These are phyloP conservation scores for Drosophila macrothrix DNA, from an alignment of 2,888 invertebrate species.

Conservation along the genomic window DNA sequence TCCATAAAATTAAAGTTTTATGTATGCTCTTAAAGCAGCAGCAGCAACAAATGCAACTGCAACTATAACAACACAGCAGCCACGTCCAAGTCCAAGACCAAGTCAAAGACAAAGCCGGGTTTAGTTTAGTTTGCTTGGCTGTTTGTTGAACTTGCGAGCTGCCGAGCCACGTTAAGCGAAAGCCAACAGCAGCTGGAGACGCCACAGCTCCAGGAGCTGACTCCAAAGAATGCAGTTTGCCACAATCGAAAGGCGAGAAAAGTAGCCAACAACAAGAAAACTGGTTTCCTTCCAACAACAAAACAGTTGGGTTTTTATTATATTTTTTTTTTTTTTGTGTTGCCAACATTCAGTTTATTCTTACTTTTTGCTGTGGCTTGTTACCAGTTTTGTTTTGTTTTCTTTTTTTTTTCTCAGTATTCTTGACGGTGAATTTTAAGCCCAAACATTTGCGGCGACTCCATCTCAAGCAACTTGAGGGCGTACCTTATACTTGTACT, in stretches of 20 bases:
- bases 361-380: constrained; percentile 72
- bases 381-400: constrained; percentile 66
- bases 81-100: constrained; percentile 15
- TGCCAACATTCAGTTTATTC: constrained; percentile 47
- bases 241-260: constrained; percentile 81
- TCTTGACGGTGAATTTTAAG: constrained; percentile 10
- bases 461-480: constrained; percentile 11
- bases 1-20: constrained; percentile 73
- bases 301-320: constrained; percentile 25
- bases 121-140: constrained; percentile 18
- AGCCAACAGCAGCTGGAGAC: constrained; percentile 52
- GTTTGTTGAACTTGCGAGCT: constrained; percentile 56
- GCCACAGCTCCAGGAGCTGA: constrained; percentile 39
- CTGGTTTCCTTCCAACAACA: constrained; percentile 43
- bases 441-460: constrained; percentile 26
- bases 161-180: constrained; percentile 30
- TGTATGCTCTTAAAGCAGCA: constrained; percentile 45
- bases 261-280: constrained; percentile 45
- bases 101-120: constrained; percentile 38
- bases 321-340: constrained; percentile 12
- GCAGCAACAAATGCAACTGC: neutral
- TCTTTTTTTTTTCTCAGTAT: constrained; percentile 38
- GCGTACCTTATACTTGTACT: neutral
- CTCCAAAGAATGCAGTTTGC: constrained; percentile 78
- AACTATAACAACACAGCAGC: constrained; percentile 7